These are phyloP conservation scores for Glaucidium brasilianum DNA, from an alignment of 2,113 vertebrate genomes.

Conservation along the genomic window DNA sequence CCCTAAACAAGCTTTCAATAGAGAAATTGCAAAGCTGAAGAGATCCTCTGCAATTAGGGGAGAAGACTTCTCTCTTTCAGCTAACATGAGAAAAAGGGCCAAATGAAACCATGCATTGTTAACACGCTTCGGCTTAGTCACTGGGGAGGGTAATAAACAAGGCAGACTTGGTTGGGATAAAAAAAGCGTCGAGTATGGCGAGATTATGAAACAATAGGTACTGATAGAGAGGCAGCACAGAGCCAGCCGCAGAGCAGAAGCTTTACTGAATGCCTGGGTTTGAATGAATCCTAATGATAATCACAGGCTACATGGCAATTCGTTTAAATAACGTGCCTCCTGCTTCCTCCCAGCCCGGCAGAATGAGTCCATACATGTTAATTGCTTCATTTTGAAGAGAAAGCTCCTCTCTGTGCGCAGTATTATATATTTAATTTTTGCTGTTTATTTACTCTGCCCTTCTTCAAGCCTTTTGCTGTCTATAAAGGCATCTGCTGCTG, in stretches of 20 bases:
- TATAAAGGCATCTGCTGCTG: slow-evolving; percentile 12
- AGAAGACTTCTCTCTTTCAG: slow-evolving; percentile 44
- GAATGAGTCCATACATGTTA: neutral
- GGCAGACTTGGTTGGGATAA: slow-evolving; percentile 57
- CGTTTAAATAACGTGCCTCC: slow-evolving; percentile 32
- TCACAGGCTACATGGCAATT: slow-evolving; percentile 39
- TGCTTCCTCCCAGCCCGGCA: slow-evolving; percentile 7
- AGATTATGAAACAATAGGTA: slow-evolving; percentile 60
- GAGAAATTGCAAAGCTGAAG: slow-evolving; percentile 21
- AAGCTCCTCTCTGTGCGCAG: neutral
- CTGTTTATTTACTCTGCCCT: slow-evolving; percentile 41
- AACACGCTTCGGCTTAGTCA: neutral
- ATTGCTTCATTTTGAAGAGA: slow-evolving; percentile 21
- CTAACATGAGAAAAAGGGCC: neutral
- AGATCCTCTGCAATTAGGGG: slow-evolving; percentile 22
- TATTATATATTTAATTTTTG: neutral
- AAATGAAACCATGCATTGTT: slow-evolving; percentile 6
- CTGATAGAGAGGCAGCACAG: slow-evolving; percentile 53
- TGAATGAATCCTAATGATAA: slow-evolving; percentile 66
- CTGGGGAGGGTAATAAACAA: slow-evolving; percentile 42
- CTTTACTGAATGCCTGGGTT: slow-evolving; percentile 36
- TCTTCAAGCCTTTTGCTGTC: neutral
- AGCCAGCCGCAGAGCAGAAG: slow-evolving; percentile 49
- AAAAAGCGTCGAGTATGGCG: slow-evolving; percentile 21
- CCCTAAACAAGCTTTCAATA: neutral